Evolutionary conservation across 1,140 invertebrate species (phyloP).

Genomic region (Agrypnia vestita): DNA sequence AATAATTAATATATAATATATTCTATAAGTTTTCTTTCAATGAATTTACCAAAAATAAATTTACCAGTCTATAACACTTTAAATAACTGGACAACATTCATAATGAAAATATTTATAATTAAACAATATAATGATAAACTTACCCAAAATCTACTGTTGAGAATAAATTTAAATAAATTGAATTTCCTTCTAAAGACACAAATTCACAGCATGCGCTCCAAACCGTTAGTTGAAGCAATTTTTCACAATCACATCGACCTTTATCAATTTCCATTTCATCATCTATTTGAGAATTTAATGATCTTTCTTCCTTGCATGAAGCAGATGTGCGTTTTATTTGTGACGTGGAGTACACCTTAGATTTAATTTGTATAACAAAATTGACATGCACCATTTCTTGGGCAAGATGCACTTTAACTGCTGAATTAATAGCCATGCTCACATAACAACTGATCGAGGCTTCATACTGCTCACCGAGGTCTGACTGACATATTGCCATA

Average conservation of each 20-base stretch:
- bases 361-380: conserved; percentile 50
- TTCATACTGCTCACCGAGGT: conserved; percentile 38
- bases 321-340: background rate
- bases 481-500: conserved; percentile 53
- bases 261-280: conserved; percentile 3
- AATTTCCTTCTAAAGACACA: conserved; percentile 23
- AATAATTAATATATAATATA: background rate
- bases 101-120: too few relatives aligned
- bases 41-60: too few relatives aligned
- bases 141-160: conserved; percentile 52
- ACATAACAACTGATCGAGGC: conserved; percentile 52
- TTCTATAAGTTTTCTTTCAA: background rate
- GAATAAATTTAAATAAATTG: conserved; percentile 37
- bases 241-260: conserved; percentile 8
- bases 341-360: conserved; percentile 40
- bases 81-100: too few relatives aligned
- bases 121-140: conserved; percentile 14
- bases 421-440: conserved; percentile 45
- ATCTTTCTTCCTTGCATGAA: conserved; percentile 11
- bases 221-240: conserved; percentile 43
- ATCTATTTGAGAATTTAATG: conserved; percentile 14
- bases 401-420: background rate
- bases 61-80: too few relatives aligned
- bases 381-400: conserved; percentile 25
- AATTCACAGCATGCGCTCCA: conserved; percentile 43